Conservation (phyloP, 1,140 invertebrate species). For the Chrysomallon squamiferum region DNA sequence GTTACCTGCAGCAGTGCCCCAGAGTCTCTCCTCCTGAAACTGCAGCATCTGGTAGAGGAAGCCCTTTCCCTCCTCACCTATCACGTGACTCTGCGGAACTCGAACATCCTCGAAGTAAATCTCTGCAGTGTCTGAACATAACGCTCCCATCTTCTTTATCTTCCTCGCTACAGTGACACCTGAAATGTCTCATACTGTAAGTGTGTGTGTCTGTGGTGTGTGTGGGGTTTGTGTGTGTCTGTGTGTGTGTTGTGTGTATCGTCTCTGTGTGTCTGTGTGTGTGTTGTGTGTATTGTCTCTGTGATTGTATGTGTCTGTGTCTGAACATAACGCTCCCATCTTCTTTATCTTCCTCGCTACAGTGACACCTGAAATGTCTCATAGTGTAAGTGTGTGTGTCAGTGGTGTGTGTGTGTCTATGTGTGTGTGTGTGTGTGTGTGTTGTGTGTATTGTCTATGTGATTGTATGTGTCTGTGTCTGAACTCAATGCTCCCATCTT, state of each 20-base stretch:
- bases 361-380: slow-evolving; percentile 38
- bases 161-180: slow-evolving; percentile 58
- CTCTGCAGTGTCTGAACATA: slow-evolving; percentile 69
- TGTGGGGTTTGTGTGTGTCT: background rate
- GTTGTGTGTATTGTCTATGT: background rate
- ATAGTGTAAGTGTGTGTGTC: background rate
- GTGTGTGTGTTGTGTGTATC: background rate
- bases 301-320: too few species aligned
- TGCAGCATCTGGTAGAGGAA: slow-evolving; percentile 73
- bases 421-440: background rate
- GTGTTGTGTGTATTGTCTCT: too few species aligned
- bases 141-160: slow-evolving; percentile 69
- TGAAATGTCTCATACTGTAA: slow-evolving; percentile 12
- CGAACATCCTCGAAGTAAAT: slow-evolving; percentile 70
- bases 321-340: slow-evolving; percentile 68
- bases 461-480: too few species aligned
- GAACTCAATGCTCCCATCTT: slow-evolving; percentile 69
- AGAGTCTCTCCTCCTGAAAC: slow-evolving; percentile 70
- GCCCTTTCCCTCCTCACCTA: slow-evolving; percentile 70
- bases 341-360: slow-evolving; percentile 66
- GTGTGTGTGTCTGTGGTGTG: background rate
- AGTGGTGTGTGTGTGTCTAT: background rate
- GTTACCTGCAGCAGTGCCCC: slow-evolving; percentile 61
- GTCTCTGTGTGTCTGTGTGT: too few species aligned
- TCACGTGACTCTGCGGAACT: slow-evolving; percentile 67